Percentiles rank a stretch among this genome's conserved stretches.
Evolutionary conservation across 2,797 vertebrate species (phyloP).

Genomic region (Hemibagrus guttatus): DNA sequence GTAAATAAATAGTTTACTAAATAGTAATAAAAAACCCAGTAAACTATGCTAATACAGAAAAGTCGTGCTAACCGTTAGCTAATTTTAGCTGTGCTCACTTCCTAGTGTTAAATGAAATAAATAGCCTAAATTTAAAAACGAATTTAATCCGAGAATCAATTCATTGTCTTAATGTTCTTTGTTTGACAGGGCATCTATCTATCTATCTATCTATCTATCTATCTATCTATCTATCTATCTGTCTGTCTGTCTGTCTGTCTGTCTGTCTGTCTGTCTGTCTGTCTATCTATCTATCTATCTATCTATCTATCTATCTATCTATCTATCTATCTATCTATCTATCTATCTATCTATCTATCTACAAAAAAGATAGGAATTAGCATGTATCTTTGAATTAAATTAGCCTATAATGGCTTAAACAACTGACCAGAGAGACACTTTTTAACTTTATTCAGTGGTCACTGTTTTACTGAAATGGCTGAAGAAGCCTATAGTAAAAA

Average conservation of each 20-base stretch:
- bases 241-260: neutral
- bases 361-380: neutral
- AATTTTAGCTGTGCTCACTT: neutral
- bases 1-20: neutral
- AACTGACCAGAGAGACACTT: neutral
- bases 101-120: neutral
- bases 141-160: neutral
- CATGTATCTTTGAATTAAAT: neutral
- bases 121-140: neutral
- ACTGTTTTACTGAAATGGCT: neutral
- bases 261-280: neutral
- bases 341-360: neutral
- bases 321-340: neutral
- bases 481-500: neutral
- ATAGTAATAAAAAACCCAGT: too few relatives aligned
- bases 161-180: neutral
- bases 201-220: neutral
- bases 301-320: neutral
- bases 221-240: neutral
- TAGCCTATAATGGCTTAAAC: neutral
- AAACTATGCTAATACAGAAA: neutral
- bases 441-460: neutral
- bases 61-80: neutral
- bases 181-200: neutral
- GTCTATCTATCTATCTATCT: constrained; percentile 3